Evolutionary conservation across 2,888 invertebrate genomes (phyloP).

Genomic region (Cheilosia grossa): DNA sequence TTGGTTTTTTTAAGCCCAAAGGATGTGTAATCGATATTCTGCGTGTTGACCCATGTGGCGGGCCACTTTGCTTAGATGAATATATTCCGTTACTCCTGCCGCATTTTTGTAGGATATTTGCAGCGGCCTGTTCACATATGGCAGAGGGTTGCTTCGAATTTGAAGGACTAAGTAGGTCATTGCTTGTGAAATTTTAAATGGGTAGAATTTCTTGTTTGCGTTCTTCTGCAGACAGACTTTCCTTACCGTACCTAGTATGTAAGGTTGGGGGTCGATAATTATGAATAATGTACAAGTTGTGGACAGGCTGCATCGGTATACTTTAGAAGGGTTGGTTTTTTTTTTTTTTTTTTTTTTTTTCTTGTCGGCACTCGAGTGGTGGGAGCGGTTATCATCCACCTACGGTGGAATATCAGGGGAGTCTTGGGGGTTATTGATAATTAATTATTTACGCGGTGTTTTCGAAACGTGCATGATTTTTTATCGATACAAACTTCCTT

Average conservation of each 20-base stretch:
- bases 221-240: slow-evolving; percentile 1
- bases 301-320: neutral
- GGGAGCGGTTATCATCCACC: neutral
- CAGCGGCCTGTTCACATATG: slow-evolving; percentile 16
- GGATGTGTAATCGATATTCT: slow-evolving; percentile 42
- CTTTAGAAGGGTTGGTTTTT: slow-evolving; percentile 5
- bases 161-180: slow-evolving; percentile 34
- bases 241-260: neutral
- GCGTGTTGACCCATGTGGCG: slow-evolving; percentile 3
- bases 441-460: slow-evolving; percentile 17
- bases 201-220: slow-evolving; percentile 34
- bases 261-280: slow-evolving; percentile 29
- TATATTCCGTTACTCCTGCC: neutral
- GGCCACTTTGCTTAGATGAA: neutral
- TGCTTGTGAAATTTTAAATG: slow-evolving; percentile 26
- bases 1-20: neutral
- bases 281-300: slow-evolving; percentile 46
- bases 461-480: too few relatives aligned
- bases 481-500: too few relatives aligned
- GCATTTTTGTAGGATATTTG: slow-evolving; percentile 14
- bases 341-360: neutral
- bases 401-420: neutral
- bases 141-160: neutral
- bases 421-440: slow-evolving; percentile 22
- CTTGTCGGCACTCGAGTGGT: neutral